Base-by-base conservation (phyloP, 1,140 invertebrate genomes). In the Zaprionus ornatus region DNA sequence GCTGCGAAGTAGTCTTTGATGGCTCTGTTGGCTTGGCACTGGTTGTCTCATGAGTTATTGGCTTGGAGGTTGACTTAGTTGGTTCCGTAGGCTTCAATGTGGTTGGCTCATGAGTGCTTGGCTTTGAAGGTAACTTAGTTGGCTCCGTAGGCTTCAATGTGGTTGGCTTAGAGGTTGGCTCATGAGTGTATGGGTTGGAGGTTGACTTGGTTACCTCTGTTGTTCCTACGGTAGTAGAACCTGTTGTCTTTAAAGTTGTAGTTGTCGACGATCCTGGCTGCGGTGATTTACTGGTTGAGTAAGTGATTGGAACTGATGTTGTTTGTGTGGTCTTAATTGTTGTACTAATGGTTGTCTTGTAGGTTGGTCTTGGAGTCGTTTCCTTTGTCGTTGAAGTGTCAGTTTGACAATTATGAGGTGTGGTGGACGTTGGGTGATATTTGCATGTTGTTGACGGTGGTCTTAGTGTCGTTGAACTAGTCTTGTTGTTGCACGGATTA, bases 401-500 rank as follows among this genome's bases (percentile, higher is more conserved):
- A 0, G 35, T 45, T 5, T 17, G 65, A 6, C 79, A 80, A 3
- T 32, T 37, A 13, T 57, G 37, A 3, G 60, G 42, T 3, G 42
- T 54, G 3, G 70, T 67, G 23, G 56, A 83, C 0, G 81, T 83
- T 12, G 77, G 68, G 50, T 83, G 77, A 10, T 64, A 15, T 9
- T 82, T 75, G 42, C 81, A 84, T 9, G 66, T 54, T 4, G 77
- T 52, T 42, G 48, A 7, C 12, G 82, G 82, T 2, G 82, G 83
- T 23, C 55, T 61, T 0, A 87, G 19, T 1, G 82, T 86, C 4
- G 82, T 86, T 4, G 35, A 66, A 72, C 69, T 86, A 6, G 82
- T 87, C 27, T 80, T 86, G 17, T 86, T 86, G 40, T 66, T 87
- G 59, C 82, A 86, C 0, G 82, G 82, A 35, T 86, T 86, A 10